These are phyloP conservation scores for Phanerotoma sp. DNA, from an alignment of 2,888 invertebrate species.

Conservation along the genomic window DNA sequence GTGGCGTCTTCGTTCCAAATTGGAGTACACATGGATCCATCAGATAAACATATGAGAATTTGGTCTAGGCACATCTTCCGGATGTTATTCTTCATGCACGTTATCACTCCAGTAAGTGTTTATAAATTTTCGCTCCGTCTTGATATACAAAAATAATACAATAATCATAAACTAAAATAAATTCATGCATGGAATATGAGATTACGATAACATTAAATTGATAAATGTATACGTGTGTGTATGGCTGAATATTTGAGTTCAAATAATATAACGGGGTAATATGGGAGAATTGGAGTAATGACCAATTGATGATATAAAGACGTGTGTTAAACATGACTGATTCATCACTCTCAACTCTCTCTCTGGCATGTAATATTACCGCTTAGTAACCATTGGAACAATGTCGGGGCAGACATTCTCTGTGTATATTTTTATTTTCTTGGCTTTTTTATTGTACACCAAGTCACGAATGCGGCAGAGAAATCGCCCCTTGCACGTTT, in stretches of 20 bases:
- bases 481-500: slow-evolving; percentile 5
- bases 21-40: slow-evolving; percentile 18
- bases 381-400: slow-evolving; percentile 3
- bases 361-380: neutral
- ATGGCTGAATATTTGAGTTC: too few relatives aligned
- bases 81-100: slow-evolving; percentile 10
- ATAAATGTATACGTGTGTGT: too few relatives aligned
- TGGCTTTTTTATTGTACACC: neutral
- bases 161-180: neutral
- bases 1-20: neutral
- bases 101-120: slow-evolving; percentile 2
- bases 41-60: slow-evolving; percentile 7
- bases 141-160: too few relatives aligned
- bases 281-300: neutral
- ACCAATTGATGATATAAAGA: neutral
- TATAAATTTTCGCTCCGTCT: neutral
- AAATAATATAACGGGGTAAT: too few relatives aligned
- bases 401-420: neutral
- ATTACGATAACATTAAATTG: neutral
- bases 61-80: slow-evolving; percentile 12
- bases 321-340: slow-evolving; percentile 4
- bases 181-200: neutral
- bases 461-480: slow-evolving; percentile 10
- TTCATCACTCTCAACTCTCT: neutral
- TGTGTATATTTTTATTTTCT: slow-evolving; percentile 1